These are phyloP conservation scores for Scolopax bukidnonensis DNA, from an alignment of 2,797 vertebrate species.

Conservation along the genomic window DNA sequence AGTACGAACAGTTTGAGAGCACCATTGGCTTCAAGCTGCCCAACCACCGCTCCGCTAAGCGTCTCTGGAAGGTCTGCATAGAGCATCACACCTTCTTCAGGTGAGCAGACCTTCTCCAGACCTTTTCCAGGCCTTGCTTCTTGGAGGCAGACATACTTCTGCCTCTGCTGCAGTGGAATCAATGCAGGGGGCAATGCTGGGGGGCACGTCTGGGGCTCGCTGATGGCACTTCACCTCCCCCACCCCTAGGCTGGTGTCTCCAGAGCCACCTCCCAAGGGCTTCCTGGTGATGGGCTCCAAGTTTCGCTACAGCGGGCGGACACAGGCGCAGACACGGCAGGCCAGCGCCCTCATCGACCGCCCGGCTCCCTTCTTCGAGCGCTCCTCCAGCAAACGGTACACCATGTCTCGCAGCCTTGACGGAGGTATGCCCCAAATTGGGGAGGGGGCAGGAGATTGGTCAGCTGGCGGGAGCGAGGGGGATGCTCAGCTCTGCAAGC, in stretches of 20 bases:
- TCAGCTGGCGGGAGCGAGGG: not conserved
- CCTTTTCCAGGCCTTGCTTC: not conserved
- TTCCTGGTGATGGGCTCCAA: constrained; percentile 99
- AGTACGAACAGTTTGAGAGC: constrained; percentile 90
- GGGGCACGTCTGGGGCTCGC: rapidly evolving
- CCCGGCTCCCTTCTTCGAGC: constrained; percentile 93
- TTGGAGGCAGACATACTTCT: rapidly evolving
- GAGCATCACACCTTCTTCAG: constrained; percentile 99
- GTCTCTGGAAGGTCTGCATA: constrained; percentile 98
- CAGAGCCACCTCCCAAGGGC: constrained; percentile 95
- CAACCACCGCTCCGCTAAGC: constrained; percentile 96
- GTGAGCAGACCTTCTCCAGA: constrained; percentile 75
- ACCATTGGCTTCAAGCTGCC: constrained; percentile 98
- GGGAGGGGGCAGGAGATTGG: constrained; percentile 1
- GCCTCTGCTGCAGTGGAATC: not conserved
- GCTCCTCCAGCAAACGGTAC: constrained; percentile 96
- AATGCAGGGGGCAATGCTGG: rapidly evolving
- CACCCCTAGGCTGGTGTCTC: constrained; percentile 89
- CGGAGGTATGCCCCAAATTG: constrained; percentile 85
- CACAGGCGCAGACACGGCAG: constrained; percentile 95
- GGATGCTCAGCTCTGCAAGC: not conserved
- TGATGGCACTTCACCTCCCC: not conserved
- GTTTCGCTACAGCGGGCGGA: constrained; percentile 97
- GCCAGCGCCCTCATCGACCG: constrained; percentile 95
- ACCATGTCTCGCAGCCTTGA: constrained; percentile 96